Conservation (phyloP, 2,113 vertebrate species). For the Ophthalmolycus amberensis region DNA sequence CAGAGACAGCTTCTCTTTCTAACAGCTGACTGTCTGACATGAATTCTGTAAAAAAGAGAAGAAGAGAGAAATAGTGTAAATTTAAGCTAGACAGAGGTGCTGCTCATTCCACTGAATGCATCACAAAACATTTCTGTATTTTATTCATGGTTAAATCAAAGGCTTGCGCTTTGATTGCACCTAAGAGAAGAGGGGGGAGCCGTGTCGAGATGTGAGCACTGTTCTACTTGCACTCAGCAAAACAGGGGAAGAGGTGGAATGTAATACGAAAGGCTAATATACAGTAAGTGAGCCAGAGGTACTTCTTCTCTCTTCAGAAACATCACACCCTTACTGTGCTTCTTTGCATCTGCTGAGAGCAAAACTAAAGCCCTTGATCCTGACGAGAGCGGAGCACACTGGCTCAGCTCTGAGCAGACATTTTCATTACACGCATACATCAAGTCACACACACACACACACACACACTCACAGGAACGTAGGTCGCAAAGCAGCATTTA, state of each 20-base stretch:
- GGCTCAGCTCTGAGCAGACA: conserved; percentile 34
- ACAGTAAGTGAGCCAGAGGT: conserved; percentile 57
- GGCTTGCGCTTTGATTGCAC: conserved; percentile 49
- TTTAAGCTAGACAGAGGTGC: conserved; percentile 7
- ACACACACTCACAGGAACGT: conserved; percentile 7
- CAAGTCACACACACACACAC: conserved; percentile 18
- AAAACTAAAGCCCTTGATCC: conserved; percentile 60
- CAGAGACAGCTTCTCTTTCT: conserved; percentile 16
- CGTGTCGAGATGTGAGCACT: conserved; percentile 32
- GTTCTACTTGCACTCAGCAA: conserved; percentile 40
- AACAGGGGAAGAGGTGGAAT: conserved; percentile 51
- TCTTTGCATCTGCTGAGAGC: conserved; percentile 47
- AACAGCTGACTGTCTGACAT: conserved; percentile 27
- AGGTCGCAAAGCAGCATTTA: conserved; percentile 13
- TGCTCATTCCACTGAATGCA: conserved; percentile 39
- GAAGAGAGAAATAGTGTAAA: not conserved
- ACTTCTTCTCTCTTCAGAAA: conserved; percentile 42
- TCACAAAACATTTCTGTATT: conserved; percentile 54
- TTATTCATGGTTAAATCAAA: conserved; percentile 59
- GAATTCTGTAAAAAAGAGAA: not conserved
- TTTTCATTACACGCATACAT: conserved; percentile 34
- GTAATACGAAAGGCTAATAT: conserved; percentile 57
- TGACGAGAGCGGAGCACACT: conserved; percentile 35
- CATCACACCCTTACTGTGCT: conserved; percentile 26
- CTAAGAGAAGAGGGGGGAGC: conserved; percentile 44